Evolutionary conservation across 92 coral and sea anemone genomes (phyloP).

Genomic region (Desmophyllum pertusum): DNA sequence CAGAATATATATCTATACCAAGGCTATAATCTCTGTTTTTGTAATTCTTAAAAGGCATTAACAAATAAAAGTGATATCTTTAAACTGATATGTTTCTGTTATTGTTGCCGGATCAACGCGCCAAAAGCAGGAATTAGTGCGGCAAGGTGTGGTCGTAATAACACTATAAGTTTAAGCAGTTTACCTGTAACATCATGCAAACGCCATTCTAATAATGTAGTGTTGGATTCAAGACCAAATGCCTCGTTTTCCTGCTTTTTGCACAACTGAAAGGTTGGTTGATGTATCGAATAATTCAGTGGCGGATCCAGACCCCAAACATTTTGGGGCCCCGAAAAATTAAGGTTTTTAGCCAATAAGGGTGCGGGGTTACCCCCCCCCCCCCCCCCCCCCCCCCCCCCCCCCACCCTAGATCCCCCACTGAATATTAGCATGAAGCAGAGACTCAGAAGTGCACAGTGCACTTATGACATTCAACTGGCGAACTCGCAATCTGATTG

Average conservation of each 20-base stretch:
- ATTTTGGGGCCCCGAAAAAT: no score
- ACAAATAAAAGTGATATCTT: conserved; percentile 2
- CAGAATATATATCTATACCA: conserved; percentile 6
- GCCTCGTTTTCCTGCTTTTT: background rate
- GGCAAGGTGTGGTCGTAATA: background rate
- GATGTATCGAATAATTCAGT: no score
- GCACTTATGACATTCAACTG: no score
- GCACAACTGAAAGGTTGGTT: no score
- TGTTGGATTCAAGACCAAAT: background rate
- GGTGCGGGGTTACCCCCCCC: no score
- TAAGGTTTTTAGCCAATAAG: no score
- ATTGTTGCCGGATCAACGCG: background rate
- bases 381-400: no score
- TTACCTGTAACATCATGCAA: background rate
- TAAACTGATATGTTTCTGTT: background rate
- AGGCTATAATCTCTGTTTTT: conserved; percentile 4
- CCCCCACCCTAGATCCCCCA: no score
- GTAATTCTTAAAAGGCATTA: conserved; percentile 2
- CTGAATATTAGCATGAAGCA: no score
- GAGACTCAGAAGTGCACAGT: no score
- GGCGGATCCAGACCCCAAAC: no score
- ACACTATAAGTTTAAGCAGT: background rate
- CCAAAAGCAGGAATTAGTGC: background rate
- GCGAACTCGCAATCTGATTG: background rate
- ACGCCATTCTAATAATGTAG: background rate